Percentiles rank a stretch among this genome's conserved stretches.
These are phyloP conservation scores for Megaustenia siamemsis DNA, from an alignment of 2,888 invertebrate genomes.

Conservation along the genomic window DNA sequence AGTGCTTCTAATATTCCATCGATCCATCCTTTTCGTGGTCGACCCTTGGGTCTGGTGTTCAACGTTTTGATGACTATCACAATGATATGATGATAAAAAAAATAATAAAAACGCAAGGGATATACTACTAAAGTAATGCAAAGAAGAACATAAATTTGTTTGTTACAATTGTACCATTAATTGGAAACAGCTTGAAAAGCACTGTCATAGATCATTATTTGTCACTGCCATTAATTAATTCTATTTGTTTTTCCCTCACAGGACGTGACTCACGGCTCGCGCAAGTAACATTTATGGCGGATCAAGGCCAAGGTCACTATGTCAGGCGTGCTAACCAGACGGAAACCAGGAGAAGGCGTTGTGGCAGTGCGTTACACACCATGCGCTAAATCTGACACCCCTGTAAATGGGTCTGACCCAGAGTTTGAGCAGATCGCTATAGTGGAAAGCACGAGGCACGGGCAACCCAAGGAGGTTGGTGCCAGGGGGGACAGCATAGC, in stretches of 20 bases:
- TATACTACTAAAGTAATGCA: too few relatives aligned
- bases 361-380: slow-evolving; percentile 76
- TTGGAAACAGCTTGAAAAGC: too few relatives aligned
- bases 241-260: background rate
- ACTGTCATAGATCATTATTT: too few relatives aligned
- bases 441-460: slow-evolving; percentile 79
- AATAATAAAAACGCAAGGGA: too few relatives aligned
- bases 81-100: too few relatives aligned
- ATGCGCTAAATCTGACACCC: slow-evolving; percentile 75
- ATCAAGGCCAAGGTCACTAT: slow-evolving; percentile 56
- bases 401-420: slow-evolving; percentile 77
- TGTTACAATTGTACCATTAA: too few relatives aligned
- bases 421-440: slow-evolving; percentile 87
- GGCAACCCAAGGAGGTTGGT: slow-evolving; percentile 39
- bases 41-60: too few relatives aligned
- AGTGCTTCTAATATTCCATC: too few relatives aligned
- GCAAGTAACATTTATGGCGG: slow-evolving; percentile 49
- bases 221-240: too few relatives aligned
- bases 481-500: background rate
- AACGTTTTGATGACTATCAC: too few relatives aligned
- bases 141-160: too few relatives aligned
- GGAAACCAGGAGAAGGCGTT: slow-evolving; percentile 64
- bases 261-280: background rate
- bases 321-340: slow-evolving; percentile 66
- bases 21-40: too few relatives aligned